Percentiles rank a stretch among this genome's conserved stretches.
Evolutionary conservation across 2,888 invertebrate genomes (phyloP).

Genomic region (Acanthosepion pharaonis): DNA sequence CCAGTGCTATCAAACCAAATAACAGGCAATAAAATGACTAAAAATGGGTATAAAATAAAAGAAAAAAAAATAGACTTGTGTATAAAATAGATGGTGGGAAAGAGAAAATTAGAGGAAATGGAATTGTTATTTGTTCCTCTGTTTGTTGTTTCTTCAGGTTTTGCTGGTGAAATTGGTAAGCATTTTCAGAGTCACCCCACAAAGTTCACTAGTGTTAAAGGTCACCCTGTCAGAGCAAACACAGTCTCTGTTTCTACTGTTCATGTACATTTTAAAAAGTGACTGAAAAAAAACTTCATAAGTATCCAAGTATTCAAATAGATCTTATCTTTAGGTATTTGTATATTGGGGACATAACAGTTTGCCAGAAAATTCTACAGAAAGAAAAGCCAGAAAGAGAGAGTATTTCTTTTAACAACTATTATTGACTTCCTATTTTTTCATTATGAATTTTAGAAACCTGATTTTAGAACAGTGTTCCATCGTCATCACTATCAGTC

Average conservation of each 20-base stretch:
- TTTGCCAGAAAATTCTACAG: too few species aligned
- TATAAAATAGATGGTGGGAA: not conserved
- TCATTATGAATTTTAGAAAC: too few species aligned
- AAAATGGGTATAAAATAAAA: not conserved
- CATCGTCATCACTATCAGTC: too few species aligned
- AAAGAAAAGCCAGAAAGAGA: too few species aligned
- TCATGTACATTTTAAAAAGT: too few species aligned
- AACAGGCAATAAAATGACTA: not conserved
- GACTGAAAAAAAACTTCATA: too few species aligned
- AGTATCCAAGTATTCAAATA: too few species aligned
- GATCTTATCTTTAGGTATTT: too few species aligned
- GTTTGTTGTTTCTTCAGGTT: not conserved
- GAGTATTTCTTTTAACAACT: too few species aligned
- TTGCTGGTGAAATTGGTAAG: not conserved
- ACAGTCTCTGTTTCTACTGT: not conserved
- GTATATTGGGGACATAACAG: too few species aligned
- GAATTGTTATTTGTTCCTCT: not conserved
- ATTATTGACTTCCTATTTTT: too few species aligned
- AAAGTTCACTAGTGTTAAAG: not conserved
- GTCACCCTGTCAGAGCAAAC: not conserved
- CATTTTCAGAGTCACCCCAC: not conserved
- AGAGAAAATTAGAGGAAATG: not conserved
- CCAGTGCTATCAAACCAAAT: not conserved
- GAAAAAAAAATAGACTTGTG: not conserved
- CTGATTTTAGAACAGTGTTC: too few species aligned